phyloP scores from a whole-genome alignment of 1,140 invertebrate species.

The Platyura marginata region DNA sequence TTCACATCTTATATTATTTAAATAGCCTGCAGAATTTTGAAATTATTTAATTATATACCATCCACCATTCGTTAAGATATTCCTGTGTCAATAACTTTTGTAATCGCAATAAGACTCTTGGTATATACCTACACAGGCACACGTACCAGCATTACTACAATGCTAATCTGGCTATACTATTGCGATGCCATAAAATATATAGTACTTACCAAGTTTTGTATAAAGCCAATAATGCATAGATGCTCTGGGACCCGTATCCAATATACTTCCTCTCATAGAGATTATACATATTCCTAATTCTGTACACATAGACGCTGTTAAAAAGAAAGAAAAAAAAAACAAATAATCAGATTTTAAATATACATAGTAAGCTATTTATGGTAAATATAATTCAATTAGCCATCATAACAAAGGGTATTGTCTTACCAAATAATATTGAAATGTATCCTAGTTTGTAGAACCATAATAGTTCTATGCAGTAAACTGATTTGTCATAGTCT shows the following conservation, averaged over 20 bases:
- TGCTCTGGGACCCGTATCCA: constrained; percentile 50
- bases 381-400: too few relatives aligned
- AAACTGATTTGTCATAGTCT: constrained; percentile 36
- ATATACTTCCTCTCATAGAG: constrained; percentile 64
- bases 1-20: too few relatives aligned
- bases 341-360: neutral
- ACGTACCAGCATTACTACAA: too few relatives aligned
- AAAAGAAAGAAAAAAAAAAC: neutral
- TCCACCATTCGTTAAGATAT: too few relatives aligned
- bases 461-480: constrained; percentile 40
- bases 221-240: constrained; percentile 73
- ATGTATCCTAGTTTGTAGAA: constrained; percentile 54
- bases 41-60: too few relatives aligned
- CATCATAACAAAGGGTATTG: neutral
- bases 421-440: constrained; percentile 32
- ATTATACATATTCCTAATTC: constrained; percentile 57
- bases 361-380: neutral
- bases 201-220: constrained; percentile 50
- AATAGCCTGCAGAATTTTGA: too few relatives aligned
- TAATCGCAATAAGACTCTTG: too few relatives aligned
- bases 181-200: too few relatives aligned
- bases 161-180: too few relatives aligned
- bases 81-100: too few relatives aligned
- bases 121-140: too few relatives aligned
- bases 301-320: constrained; percentile 42